Conservation (phyloP, 2,888 invertebrate species). For the Congeria kusceri region DNA sequence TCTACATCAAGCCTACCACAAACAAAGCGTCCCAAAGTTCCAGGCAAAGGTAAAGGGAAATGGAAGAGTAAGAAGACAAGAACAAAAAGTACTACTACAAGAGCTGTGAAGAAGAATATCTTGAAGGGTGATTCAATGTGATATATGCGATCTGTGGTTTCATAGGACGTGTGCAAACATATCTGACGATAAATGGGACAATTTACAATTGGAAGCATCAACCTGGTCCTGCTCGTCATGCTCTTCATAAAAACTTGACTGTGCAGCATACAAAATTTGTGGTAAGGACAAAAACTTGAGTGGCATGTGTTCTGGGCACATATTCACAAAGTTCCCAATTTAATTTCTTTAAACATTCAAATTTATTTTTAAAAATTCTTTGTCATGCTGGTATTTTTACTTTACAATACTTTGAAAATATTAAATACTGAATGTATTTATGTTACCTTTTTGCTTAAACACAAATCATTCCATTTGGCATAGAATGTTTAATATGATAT, state of each 20-base stretch:
- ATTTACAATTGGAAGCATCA: background rate
- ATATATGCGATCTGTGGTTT: conserved; percentile 15
- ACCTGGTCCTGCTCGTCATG: background rate
- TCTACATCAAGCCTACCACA: background rate
- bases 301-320: no score
- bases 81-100: conserved; percentile 12
- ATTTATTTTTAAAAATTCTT: no score
- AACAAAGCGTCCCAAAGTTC: background rate
- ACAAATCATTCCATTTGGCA: no score
- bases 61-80: conserved; percentile 2
- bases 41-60: conserved; percentile 40
- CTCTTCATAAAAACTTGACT: conserved; percentile 5
- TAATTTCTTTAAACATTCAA: no score
- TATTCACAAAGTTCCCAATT: no score
- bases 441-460: no score
- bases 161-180: conserved; percentile 19
- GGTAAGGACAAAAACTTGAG: no score
- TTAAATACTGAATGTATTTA: no score
- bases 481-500: no score
- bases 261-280: no score
- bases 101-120: conserved; percentile 15
- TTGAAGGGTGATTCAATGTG: conserved; percentile 17
- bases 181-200: background rate
- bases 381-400: no score
- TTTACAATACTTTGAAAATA: no score